Percentiles rank a stretch among this genome's conserved stretches.
These are phyloP conservation scores for Zoroaster sp. DNA, from an alignment of 53 echinoderm and acorn worm genomes.

Conservation along the genomic window DNA sequence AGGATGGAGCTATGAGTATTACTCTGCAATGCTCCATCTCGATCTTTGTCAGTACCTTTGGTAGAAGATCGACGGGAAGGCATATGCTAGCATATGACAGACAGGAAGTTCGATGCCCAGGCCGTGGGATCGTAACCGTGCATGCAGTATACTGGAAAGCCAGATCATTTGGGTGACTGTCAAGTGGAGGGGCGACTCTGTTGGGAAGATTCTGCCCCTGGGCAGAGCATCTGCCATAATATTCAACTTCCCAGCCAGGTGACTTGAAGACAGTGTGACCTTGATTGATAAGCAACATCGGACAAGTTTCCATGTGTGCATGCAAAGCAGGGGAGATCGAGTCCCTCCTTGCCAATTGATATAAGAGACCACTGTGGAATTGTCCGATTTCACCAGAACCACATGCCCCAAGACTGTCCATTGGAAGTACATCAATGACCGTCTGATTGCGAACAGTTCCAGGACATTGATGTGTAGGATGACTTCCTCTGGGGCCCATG, in stretches of 20 bases:
- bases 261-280: neutral
- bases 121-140: too few species aligned
- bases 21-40: too few species aligned
- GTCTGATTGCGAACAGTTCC: neutral
- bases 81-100: too few species aligned
- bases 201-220: too few species aligned
- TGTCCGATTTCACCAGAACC: neutral
- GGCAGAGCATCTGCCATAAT: too few species aligned
- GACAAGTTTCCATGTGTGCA: neutral
- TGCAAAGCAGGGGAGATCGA: neutral
- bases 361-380: neutral
- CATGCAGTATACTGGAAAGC: too few species aligned
- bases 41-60: too few species aligned
- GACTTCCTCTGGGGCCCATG: neutral
- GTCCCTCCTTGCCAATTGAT: neutral
- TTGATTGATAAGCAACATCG: neutral
- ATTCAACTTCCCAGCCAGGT: neutral
- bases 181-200: too few species aligned
- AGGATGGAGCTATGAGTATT: too few species aligned
- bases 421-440: neutral
- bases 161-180: too few species aligned
- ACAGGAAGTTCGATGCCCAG: too few species aligned
- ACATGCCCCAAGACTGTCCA: neutral
- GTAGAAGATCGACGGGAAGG: too few species aligned
- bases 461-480: neutral